Evolutionary conservation across 2,113 vertebrate genomes (phyloP), one percentile per base, ranked within the genome.

Genomic region (Anarrhichthys ocellatus): DNA sequence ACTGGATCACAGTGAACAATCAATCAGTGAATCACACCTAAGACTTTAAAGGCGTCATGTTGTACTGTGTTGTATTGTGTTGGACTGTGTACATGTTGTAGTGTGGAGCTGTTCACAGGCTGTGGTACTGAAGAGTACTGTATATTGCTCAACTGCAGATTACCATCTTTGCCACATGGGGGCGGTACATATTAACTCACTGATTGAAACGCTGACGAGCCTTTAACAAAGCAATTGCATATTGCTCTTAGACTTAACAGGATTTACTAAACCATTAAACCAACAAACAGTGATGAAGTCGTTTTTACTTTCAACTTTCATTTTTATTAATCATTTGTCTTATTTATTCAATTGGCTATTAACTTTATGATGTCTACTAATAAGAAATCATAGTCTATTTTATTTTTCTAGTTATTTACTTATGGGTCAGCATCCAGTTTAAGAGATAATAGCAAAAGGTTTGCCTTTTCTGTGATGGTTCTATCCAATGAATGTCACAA

Each of bases 81-180:
- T 34, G 42, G 4, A 44, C 34, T 34, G 34, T 24, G 9, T 24
- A 22, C 18, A 22, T 22, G 20, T 22, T 52, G 20, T 22, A 24
- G 22, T 48, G 61, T 29, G 66, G 81, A 87, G 82, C 91, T 91
- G 85, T 91, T 83, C 83, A 82, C 68, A 34, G 83, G 36, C 7
- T 13, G 73, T 84, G 88, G 91, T 92, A 73, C 93, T 93, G 92
- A 90, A 91, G 18, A 11, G 27, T 34, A 61, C 15, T 61, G 56
- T 1, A 11, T 2, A 18, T 46, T 13, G 1, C 15, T 29, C 9
- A 48, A 18, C 54, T 85, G 83, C 27, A 84, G 78, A 76, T 65
- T 10, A 22, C 1, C 5, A 10, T 27, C 13, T 63, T 2, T 27
- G 18, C 78, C 90, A 87, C 87, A 78, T 1, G 66, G 29, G 17